phyloP scores from a whole-genome alignment of 1,140 invertebrate species.

The Drosophila fuyamai region DNA sequence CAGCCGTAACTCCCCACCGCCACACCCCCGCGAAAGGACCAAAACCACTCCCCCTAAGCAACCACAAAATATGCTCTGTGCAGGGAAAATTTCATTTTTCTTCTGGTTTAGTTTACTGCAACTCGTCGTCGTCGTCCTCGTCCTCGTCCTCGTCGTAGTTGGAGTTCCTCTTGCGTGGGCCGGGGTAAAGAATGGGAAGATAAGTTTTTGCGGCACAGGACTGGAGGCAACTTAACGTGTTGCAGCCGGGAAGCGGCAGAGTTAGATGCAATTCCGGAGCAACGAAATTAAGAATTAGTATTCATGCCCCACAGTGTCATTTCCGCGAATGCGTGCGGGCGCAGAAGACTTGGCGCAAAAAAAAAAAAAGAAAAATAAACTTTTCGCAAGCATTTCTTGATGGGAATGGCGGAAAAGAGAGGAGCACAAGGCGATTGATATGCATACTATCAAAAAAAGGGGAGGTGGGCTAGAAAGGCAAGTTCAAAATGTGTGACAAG shows the following conservation, averaged over 20 bases:
- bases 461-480: constrained; percentile 29
- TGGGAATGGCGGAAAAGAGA: constrained; percentile 5
- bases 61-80: constrained; percentile 70
- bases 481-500: constrained; percentile 64
- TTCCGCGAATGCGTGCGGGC: constrained; percentile 72
- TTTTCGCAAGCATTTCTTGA: constrained; percentile 19
- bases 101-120: constrained; percentile 68
- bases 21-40: constrained; percentile 11
- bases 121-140: constrained; percentile 36
- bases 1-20: constrained; percentile 46
- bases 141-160: neutral
- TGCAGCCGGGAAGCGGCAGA: constrained; percentile 31
- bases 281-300: constrained; percentile 81
- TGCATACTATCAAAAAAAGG: constrained; percentile 47
- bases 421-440: constrained; percentile 54
- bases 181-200: constrained; percentile 10
- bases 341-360: constrained; percentile 20
- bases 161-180: constrained; percentile 14
- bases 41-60: constrained; percentile 30
- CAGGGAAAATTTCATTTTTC: constrained; percentile 68
- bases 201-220: constrained; percentile 33
- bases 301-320: constrained; percentile 80
- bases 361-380: constrained; percentile 32
- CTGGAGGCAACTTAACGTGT: constrained; percentile 66
- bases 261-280: constrained; percentile 41